Base-by-base conservation (phyloP, 1,140 invertebrate genomes). In the Heliconius nattereri region DNA sequence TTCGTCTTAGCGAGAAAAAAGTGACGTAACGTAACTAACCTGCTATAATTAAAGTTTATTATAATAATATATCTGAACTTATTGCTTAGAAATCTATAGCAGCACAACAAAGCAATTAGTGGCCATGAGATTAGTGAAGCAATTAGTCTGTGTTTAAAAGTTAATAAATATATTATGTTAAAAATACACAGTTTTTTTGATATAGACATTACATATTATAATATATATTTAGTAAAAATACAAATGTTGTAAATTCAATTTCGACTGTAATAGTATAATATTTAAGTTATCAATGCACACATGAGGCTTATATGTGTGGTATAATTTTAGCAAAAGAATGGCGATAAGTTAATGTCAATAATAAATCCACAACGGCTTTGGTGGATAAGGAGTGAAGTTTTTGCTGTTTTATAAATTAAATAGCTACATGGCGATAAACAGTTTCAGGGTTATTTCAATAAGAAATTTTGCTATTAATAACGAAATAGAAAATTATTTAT, bases 1-100 rank as follows among this genome's bases (percentile, higher is more conserved):
- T 76, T 80, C 66, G 52, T 52, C 73, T 29, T 72, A n/a, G 60
- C 32, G 54, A 76, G 79, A 75, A 76, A 80, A 52, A 80, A 16
- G 71, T 76, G 71, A 76, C 45, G 37, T 57, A 76, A 80, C 8
- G 60, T n/a, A 20, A 73, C n/a, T 71, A 66, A 75, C 74, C 40
- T 52, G 66, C 16, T 19, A 76, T 60, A 60, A 76, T 76, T n/a
- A 7, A 73, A 19, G 72, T 71, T 71, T 60, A 60, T 52, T 23
- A 71, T 29, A 52, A 19, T 76, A 73, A 49, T 60, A 72, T 45
- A 26, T 73, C 73, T 73, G 20, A 73, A 80, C 37, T 52, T 66
- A 32, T 29, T 71, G 11, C 45, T 71, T 23, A 23, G 29, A 60
- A 60, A 32, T 72, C 54, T 57, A 49, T 20, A 35, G 66, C 60